A percentile compares a stretch with the other conserved stretches of the same genome.
These are phyloP conservation scores for Edolisoma coerulescens DNA, from an alignment of 2,113 vertebrate genomes.

Conservation along the genomic window DNA sequence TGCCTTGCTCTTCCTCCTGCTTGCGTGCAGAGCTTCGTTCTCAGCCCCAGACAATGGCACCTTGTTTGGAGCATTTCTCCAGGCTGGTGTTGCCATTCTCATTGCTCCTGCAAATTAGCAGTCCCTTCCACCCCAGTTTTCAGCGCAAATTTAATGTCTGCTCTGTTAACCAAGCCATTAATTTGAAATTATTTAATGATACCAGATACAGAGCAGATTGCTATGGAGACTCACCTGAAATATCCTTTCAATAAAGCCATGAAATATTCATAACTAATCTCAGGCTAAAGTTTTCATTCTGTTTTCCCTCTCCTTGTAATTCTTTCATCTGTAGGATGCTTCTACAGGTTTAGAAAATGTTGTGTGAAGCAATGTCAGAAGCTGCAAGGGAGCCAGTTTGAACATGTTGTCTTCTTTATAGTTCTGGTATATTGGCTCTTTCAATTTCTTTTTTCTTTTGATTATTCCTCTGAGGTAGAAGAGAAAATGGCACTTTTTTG, in stretches of 20 bases:
- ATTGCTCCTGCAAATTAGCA: not conserved
- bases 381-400: not conserved
- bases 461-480: not conserved
- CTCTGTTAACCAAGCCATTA: not conserved
- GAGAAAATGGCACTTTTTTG: not conserved
- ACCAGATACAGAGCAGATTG: not conserved
- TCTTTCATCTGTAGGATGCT: not conserved
- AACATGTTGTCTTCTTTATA: not conserved
- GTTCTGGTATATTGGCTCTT: not conserved
- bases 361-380: not conserved
- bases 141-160: not conserved
- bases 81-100: not conserved
- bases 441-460: not conserved
- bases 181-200: constrained; percentile 12
- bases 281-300: constrained; percentile 2
- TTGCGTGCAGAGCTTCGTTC: not conserved
- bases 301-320: not conserved
- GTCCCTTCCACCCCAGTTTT: not conserved
- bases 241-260: not conserved
- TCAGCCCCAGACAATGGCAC: not conserved
- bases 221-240: constrained; percentile 32
- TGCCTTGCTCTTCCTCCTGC: not conserved
- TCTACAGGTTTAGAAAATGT: not conserved
- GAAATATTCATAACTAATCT: constrained; percentile 36
- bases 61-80: not conserved